Conservation (phyloP, 2,888 invertebrate species). For the Pemphredon lugubris region DNA sequence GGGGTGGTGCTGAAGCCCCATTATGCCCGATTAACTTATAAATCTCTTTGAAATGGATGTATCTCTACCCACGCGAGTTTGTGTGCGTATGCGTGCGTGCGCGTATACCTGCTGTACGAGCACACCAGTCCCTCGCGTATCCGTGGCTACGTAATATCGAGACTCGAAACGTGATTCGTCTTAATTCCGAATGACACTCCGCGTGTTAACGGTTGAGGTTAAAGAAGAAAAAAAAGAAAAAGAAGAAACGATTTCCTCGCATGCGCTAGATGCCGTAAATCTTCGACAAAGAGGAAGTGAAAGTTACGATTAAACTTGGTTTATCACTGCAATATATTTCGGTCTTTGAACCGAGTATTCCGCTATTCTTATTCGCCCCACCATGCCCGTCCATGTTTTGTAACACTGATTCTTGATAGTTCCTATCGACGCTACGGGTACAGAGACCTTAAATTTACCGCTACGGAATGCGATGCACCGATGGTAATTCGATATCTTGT, state of each 20-base stretch:
- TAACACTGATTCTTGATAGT: neutral
- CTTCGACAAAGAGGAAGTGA: conserved; percentile 28
- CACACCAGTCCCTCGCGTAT: too few relatives aligned
- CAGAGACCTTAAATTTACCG: neutral
- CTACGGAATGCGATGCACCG: neutral
- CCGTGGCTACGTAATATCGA: conserved; percentile 6
- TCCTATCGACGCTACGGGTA: too few relatives aligned
- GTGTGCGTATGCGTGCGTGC: neutral
- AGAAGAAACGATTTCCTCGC: too few relatives aligned
- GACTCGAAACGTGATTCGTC: neutral
- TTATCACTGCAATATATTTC: conserved; percentile 15
- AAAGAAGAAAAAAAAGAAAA: too few relatives aligned
- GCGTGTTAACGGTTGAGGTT: too few relatives aligned
- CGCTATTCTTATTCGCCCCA: neutral
- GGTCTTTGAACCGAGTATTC: neutral
- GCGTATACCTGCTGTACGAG: conserved; percentile 2
- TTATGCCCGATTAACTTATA: conserved; percentile 52
- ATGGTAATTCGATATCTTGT: neutral
- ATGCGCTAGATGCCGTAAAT: conserved; percentile 21
- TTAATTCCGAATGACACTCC: neutral
- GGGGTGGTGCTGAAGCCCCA: conserved; percentile 30
- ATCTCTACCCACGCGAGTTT: conserved; percentile 30
- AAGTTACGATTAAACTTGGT: conserved; percentile 34
- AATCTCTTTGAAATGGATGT: conserved; percentile 40
- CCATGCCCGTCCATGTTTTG: neutral